A percentile compares a stretch with the other conserved stretches of the same genome.
phyloP scores from a whole-genome alignment of 2,797 vertebrate genomes.

The Hapalemur alaotrensis region DNA sequence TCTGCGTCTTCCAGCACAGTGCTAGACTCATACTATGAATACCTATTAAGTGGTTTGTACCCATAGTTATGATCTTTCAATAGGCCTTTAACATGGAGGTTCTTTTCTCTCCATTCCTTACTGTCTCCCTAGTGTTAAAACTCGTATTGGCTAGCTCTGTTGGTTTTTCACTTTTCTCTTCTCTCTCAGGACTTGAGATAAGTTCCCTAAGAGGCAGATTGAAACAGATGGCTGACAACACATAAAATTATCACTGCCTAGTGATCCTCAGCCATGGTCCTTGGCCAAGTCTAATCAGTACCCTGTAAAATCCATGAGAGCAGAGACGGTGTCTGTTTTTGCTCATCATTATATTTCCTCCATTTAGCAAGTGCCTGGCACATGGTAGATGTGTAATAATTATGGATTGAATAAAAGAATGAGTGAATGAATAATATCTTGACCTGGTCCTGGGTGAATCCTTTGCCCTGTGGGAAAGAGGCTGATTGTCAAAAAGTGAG shows the following conservation, averaged over 20 bases:
- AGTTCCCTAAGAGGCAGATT: background rate
- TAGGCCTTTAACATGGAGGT: background rate
- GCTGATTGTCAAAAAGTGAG: background rate
- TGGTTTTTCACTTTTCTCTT: background rate
- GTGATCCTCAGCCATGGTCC: background rate
- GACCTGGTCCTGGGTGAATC: background rate
- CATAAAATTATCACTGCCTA: background rate
- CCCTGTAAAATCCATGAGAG: background rate
- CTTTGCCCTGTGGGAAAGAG: background rate
- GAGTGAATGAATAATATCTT: background rate
- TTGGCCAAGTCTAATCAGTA: background rate
- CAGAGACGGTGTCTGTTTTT: background rate
- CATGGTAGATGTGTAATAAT: background rate
- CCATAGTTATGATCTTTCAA: background rate
- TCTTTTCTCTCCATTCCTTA: background rate
- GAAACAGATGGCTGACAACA: background rate
- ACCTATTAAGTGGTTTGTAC: background rate
- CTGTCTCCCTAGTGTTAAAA: background rate
- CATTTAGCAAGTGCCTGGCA: background rate
- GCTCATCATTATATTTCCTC: background rate
- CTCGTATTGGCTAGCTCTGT: background rate
- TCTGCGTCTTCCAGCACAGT: background rate
- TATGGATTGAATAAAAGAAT: slow-evolving; percentile 6
- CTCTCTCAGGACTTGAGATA: background rate
- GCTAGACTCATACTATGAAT: background rate